Percentiles rank a stretch among this genome's conserved stretches.
phyloP scores from a whole-genome alignment of 2,113 vertebrate species.

The Menura novaehollandiae region DNA sequence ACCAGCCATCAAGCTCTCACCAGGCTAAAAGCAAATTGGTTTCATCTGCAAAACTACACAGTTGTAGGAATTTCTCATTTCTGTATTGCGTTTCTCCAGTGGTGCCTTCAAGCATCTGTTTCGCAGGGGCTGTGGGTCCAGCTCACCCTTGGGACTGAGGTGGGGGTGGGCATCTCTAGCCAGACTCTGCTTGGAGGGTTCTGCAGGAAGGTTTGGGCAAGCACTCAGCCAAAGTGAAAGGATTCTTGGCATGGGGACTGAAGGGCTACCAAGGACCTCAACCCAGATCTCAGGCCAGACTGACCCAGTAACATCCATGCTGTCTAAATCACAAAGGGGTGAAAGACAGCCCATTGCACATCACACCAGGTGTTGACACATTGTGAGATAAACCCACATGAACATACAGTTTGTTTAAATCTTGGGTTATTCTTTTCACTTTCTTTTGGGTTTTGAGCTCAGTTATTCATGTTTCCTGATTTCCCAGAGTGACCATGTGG shows the following conservation, averaged over 20 bases:
- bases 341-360: not conserved
- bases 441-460: not conserved
- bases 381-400: not conserved
- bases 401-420: not conserved
- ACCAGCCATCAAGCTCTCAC: not conserved
- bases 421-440: not conserved
- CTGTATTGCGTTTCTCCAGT: not conserved
- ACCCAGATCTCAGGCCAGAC: not conserved
- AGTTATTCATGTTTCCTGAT: not conserved
- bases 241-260: not conserved
- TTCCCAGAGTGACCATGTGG: not conserved
- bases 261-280: not conserved
- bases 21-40: not conserved
- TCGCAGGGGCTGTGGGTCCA: not conserved
- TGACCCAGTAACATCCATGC: not conserved
- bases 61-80: not conserved
- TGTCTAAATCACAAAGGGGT: not conserved
- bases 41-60: not conserved
- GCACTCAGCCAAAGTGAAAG: not conserved
- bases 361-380: not conserved
- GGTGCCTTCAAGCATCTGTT: not conserved
- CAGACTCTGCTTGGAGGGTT: rapidly evolving
- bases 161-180: not conserved
- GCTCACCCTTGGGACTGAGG: not conserved
- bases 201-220: not conserved